These are phyloP conservation scores for Mesocricetus auratus DNA, from an alignment of 2,113 vertebrate genomes.

Conservation along the genomic window DNA sequence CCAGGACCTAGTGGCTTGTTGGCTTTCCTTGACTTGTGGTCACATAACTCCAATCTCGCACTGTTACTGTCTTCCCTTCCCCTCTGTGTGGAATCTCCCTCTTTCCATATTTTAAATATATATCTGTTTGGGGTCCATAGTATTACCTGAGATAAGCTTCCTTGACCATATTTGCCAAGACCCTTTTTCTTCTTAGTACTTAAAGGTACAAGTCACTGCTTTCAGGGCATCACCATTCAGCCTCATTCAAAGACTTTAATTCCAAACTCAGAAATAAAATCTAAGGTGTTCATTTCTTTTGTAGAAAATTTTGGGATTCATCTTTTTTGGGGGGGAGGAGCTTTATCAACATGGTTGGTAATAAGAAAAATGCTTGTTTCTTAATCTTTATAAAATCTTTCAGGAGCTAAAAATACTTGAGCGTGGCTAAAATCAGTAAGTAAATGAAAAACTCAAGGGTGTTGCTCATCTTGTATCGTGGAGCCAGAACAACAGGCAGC, in stretches of 20 bases:
- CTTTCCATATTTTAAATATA: background rate
- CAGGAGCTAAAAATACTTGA: slow-evolving; percentile 35
- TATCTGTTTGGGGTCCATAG: background rate
- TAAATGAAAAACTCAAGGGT: slow-evolving; percentile 58
- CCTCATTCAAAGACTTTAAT: background rate
- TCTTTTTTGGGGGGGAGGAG: background rate
- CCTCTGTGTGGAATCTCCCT: background rate
- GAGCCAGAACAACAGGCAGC: slow-evolving; percentile 51
- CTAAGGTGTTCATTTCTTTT: background rate
- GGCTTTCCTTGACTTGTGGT: background rate
- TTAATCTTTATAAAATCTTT: slow-evolving; percentile 55
- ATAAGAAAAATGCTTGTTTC: slow-evolving; percentile 29
- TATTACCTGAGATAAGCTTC: background rate
- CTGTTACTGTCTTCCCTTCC: background rate
- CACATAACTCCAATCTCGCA: background rate
- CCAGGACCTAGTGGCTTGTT: background rate
- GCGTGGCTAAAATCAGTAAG: slow-evolving; percentile 34
- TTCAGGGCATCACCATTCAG: background rate
- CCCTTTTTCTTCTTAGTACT: slow-evolving; percentile 17
- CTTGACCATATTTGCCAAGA: background rate
- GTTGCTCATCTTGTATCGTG: slow-evolving; percentile 50
- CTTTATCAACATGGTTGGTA: background rate
- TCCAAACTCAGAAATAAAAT: slow-evolving; percentile 10
- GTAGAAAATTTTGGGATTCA: background rate
- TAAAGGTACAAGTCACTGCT: background rate